Base-by-base conservation (phyloP, 2,888 invertebrate genomes). In the Drosophila mercatorum region DNA sequence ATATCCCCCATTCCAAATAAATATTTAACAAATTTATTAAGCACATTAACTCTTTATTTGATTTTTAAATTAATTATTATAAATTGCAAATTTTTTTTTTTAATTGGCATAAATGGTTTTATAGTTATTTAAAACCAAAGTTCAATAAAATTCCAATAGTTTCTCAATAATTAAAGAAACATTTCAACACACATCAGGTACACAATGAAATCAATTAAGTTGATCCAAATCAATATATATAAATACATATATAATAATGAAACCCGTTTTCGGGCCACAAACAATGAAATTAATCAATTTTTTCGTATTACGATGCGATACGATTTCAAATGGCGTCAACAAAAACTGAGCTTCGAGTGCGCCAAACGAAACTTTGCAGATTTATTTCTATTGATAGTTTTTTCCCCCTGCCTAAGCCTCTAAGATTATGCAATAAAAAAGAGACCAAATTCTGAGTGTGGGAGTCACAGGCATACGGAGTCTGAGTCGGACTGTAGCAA, bases 281-380 rank as follows among this genome's bases (percentile, higher is more conserved):
- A 80, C 68, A 89, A 76, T 71, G 65, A 74, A 81, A 84, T 76
- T 71, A 89, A 85, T 89, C 88, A 81, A 80, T 78, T 78, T 51
- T 51, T 76, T 71, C 7, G 40, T 17, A 38, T 44, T 43, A 77
- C 77, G 70, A 83, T 71, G 58, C 69, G 81, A 88, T 88, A 72
- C 71, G 53, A 67, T 66, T 71, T 71, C 74, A 64, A 75, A 55
- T 72, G 82, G 71, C 78, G 82, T 69, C 88, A 73, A 75, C 73
- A 56, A 74, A 60, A 75, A 65, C 51, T 53, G 36, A 52, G 67
- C 70, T 69, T 52, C 56, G 44, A 74, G 60, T 66, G 55, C 34
- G 63, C 55, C 57, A 61, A 68, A 56, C 55, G 68, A 68, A 68
- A 68, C 65, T 75, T 74, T 52, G 53, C 58, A 71, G 79, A 72